Evolutionary conservation across 2,113 vertebrate genomes (phyloP).

Genomic region (Syrmaticus mikado): DNA sequence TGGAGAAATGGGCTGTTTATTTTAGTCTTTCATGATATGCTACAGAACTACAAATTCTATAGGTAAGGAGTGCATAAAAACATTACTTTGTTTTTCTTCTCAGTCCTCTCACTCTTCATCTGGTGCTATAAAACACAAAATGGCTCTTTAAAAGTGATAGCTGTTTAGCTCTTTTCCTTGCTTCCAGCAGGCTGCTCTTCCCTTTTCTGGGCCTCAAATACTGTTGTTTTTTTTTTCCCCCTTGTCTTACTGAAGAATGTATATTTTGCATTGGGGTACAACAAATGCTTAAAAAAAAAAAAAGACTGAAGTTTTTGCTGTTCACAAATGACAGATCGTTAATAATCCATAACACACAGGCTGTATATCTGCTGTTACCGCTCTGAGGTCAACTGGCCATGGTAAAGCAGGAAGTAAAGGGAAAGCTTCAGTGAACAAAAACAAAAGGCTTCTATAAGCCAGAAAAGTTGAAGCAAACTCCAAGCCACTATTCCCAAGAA

Average conservation of each 20-base stretch:
- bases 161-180: background rate
- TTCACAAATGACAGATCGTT: slow-evolving; percentile 23
- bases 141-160: background rate
- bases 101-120: background rate
- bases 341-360: background rate
- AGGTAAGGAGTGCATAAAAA: background rate
- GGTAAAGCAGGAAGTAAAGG: slow-evolving; percentile 54
- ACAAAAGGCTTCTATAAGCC: slow-evolving; percentile 52
- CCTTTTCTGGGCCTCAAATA: slow-evolving; percentile 39
- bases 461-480: background rate
- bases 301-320: slow-evolving; percentile 26
- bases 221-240: too few relatives aligned
- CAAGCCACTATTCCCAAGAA: background rate
- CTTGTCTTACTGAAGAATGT: background rate
- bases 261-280: background rate
- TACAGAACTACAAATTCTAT: background rate
- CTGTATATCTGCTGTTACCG: slow-evolving; percentile 48
- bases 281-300: background rate
- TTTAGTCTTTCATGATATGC: background rate
- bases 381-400: slow-evolving; percentile 40
- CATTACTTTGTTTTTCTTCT: background rate
- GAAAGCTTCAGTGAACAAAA: slow-evolving; percentile 33
- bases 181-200: background rate
- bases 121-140: background rate
- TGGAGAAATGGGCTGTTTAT: background rate